phyloP scores from a whole-genome alignment of 2,888 invertebrate genomes.

The Lottia scabra region DNA sequence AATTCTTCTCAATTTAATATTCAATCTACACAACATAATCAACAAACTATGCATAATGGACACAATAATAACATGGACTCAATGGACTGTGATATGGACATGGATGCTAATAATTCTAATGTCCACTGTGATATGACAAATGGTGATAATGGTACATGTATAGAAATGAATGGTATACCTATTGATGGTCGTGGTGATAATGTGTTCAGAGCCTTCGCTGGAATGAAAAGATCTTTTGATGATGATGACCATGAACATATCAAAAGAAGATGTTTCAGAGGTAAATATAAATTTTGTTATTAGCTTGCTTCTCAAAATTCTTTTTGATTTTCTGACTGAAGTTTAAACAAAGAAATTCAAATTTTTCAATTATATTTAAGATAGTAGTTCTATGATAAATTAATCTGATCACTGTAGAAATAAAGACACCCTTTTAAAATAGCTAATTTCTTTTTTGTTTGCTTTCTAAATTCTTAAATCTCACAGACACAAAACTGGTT shows the following conservation, averaged over 20 bases:
- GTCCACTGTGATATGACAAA: not conserved
- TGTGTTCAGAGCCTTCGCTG: constrained; percentile 4
- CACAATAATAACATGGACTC: constrained; percentile 8
- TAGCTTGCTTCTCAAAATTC: too few species aligned
- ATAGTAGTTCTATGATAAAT: too few species aligned
- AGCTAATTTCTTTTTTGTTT: too few species aligned
- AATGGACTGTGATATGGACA: constrained; percentile 39
- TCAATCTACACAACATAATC: not conserved
- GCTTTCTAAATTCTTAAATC: too few species aligned
- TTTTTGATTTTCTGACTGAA: too few species aligned
- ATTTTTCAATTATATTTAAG: too few species aligned
- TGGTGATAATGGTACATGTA: not conserved
- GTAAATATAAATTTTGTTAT: too few species aligned
- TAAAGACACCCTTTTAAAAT: too few species aligned
- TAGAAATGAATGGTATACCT: constrained; percentile 16
- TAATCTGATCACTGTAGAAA: too few species aligned
- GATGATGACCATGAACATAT: constrained; percentile 20
- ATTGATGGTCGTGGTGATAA: constrained; percentile 11
- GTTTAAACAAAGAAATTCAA: too few species aligned
- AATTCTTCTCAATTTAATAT: not conserved
- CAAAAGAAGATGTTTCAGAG: constrained; percentile 16
- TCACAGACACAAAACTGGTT: too few species aligned
- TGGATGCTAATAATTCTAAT: constrained; percentile 16
- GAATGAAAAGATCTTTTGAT: constrained; percentile 31
- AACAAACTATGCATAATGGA: not conserved